Evolutionary conservation across 2,113 vertebrate genomes (phyloP).

Genomic region (Romanogobio albipinnatus): DNA sequence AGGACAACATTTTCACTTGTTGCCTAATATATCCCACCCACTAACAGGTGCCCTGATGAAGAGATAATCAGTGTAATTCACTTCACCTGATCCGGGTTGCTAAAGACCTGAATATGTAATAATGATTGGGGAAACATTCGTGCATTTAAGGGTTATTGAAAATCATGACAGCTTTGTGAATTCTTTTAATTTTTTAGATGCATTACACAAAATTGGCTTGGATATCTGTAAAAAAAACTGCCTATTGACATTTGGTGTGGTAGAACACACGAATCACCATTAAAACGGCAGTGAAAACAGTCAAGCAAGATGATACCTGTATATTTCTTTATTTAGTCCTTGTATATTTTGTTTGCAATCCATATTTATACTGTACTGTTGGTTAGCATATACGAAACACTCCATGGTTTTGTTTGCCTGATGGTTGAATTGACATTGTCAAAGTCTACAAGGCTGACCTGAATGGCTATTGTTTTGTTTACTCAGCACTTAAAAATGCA

Average conservation of each 20-base stretch:
- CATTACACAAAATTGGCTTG: neutral
- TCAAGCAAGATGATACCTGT: neutral
- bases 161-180: neutral
- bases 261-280: neutral
- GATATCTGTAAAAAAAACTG: neutral
- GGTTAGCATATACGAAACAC: neutral
- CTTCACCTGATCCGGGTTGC: no score
- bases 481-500: conserved; percentile 1
- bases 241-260: no score
- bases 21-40: no score
- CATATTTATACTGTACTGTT: neutral
- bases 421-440: neutral
- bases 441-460: conserved; percentile 9
- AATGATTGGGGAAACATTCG: no score
- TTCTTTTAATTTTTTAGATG: neutral
- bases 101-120: no score
- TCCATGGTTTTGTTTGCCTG: neutral
- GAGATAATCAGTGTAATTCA: no score
- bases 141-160: no score
- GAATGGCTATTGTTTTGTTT: conserved; percentile 27
- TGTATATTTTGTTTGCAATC: neutral
- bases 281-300: neutral
- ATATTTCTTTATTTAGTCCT: neutral
- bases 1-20: no score
- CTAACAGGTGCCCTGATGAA: no score